Conservation (phyloP, 2,113 vertebrate species). For the Beaufortia kweichowensis region DNA sequence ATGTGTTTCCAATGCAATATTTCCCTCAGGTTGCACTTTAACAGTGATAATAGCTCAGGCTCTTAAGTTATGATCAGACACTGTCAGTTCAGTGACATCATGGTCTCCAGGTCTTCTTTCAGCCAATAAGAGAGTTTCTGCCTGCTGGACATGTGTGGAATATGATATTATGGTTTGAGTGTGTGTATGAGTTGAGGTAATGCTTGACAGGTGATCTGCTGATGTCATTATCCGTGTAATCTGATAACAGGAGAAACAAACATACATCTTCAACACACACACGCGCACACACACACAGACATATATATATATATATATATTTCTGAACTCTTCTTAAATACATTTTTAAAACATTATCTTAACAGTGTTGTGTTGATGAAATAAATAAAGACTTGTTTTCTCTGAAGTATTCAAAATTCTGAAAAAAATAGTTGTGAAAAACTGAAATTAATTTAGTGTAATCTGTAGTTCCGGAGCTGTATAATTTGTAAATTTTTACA, state of each 20-base stretch:
- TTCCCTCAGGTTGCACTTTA: background rate
- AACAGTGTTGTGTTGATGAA: too few species aligned
- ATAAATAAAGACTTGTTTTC: too few species aligned
- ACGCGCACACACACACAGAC: background rate
- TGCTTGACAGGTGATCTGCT: constrained; percentile 73
- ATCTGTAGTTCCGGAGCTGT: too few species aligned
- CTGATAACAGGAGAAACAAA: constrained; percentile 72
- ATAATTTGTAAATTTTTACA: too few species aligned
- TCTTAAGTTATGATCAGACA: constrained; percentile 11
- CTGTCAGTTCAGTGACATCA: background rate
- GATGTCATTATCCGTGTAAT: constrained; percentile 65
- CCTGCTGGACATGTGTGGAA: constrained; percentile 14
- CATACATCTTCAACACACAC: constrained; percentile 67
- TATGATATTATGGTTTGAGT: constrained; percentile 38
- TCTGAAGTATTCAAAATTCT: too few species aligned
- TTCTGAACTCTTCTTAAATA: too few species aligned
- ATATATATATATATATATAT: too few species aligned
- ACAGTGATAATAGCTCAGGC: background rate
- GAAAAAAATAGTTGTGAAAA: too few species aligned
- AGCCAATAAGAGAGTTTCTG: constrained; percentile 3
- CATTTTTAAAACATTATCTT: too few species aligned
- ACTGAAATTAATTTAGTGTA: too few species aligned
- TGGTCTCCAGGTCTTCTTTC: constrained; percentile 7
- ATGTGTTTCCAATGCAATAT: background rate
- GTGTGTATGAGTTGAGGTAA: constrained; percentile 67